Evolutionary conservation across 1,140 invertebrate species (phyloP), one percentile per base, ranked within the genome.

Genomic region (Eulimnadia texana): DNA sequence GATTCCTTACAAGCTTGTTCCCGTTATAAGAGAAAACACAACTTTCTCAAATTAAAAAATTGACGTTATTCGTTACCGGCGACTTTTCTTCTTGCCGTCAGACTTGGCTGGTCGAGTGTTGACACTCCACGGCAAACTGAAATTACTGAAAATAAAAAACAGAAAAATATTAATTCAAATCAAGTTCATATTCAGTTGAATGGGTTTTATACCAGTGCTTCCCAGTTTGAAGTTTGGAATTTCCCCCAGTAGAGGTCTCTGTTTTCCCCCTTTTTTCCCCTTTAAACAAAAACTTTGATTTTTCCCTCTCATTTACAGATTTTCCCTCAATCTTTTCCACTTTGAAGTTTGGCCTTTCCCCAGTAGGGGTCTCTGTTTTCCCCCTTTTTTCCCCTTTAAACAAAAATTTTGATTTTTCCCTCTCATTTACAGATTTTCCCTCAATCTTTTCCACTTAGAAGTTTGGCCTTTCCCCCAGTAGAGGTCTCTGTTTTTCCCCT

Each of bases 91-190:
- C n/a, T n/a, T n/a, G n/a, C n/a, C n/a, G n/a, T n/a, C n/a, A n/a
- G n/a, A n/a, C n/a, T n/a, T n/a, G n/a, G n/a, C n/a, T n/a, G n/a
- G n/a, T n/a, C n/a, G n/a, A n/a, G n/a, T n/a, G n/a, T n/a, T n/a
- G n/a, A n/a, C n/a, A 25, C 63, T 54, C 66, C 66, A 67, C 19
- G 66, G 66, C n/a, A 67, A 60, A 16, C 51, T 50, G 62, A 67
- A 67, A 29, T 67, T 64, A 22, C 66, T 67, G 60, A 42, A 62
- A 63, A 55, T 29, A 49, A 50, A 53, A 23, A 63, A 16, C 50
- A 25, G 3, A 61, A 3, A 23, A 60, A 33, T 23, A 50, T 1
- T 1, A 50, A 11, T 52, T 52, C 20, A 24, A 23, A 23, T 52
- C 51, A 2, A 11, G 11, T 52, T 23, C 1, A 52, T 1, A 20